A percentile compares a stretch with the other conserved stretches of the same genome.
Evolutionary conservation across 2,888 invertebrate species (phyloP).

Genomic region (Diarsia rubi): DNA sequence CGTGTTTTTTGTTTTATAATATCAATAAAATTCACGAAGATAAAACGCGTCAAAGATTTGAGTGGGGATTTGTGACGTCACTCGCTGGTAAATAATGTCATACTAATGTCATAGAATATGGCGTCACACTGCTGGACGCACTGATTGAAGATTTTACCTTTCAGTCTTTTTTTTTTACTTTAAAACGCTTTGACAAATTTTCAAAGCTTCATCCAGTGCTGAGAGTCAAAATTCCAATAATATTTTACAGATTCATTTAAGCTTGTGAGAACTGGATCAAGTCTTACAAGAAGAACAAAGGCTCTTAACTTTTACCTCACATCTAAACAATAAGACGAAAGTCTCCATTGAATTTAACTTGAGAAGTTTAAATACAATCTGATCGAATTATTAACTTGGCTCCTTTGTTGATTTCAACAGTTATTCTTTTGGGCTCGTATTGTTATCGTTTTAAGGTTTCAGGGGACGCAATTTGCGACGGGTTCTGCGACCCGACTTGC

Average conservation of each 20-base stretch:
- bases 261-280: background rate
- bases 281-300: slow-evolving; percentile 20
- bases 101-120: too few relatives aligned
- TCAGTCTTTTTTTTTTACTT: too few relatives aligned
- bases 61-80: too few relatives aligned
- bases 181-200: background rate
- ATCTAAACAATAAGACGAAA: slow-evolving; percentile 26
- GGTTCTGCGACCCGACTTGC: background rate
- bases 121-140: too few relatives aligned
- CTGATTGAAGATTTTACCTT: too few relatives aligned
- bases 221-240: background rate
- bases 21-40: too few relatives aligned
- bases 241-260: background rate
- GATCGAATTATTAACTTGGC: slow-evolving; percentile 45
- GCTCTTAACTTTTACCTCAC: slow-evolving; percentile 3
- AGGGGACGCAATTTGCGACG: background rate
- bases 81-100: too few relatives aligned
- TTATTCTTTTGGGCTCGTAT: slow-evolving; percentile 31
- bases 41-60: too few relatives aligned
- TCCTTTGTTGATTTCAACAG: slow-evolving; percentile 19
- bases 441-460: background rate
- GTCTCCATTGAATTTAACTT: slow-evolving; percentile 39
- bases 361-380: slow-evolving; percentile 29
- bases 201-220: background rate
- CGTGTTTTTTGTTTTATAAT: too few relatives aligned